phyloP scores from a whole-genome alignment of 1,140 invertebrate genomes.

The Chrysoperla carnea region DNA sequence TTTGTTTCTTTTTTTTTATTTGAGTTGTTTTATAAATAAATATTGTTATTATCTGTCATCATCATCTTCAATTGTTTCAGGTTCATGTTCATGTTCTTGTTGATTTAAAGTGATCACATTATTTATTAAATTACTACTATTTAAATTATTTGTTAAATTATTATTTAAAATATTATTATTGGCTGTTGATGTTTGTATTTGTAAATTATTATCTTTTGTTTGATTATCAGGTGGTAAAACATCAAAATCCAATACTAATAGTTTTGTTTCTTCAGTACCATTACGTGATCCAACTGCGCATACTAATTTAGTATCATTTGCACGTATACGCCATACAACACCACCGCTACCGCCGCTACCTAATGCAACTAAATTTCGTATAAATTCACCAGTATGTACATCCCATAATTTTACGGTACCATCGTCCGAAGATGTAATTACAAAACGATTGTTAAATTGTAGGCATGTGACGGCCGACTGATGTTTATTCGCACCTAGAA shows the following conservation, averaged over 20 bases:
- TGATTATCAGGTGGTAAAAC: slow-evolving; percentile 20
- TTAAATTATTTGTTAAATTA: no score
- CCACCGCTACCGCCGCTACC: slow-evolving; percentile 93
- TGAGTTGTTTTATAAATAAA: no score
- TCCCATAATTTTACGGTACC: slow-evolving; percentile 99
- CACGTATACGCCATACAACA: slow-evolving; percentile 94
- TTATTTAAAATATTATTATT: no score
- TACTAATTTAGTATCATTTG: slow-evolving; percentile 91
- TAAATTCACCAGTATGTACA: slow-evolving; percentile 85
- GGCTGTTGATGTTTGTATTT: no score
- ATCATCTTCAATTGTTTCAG: no score
- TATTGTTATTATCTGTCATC: no score
- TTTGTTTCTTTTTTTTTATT: no score
- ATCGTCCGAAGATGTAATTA: slow-evolving; percentile 98
- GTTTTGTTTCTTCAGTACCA: slow-evolving; percentile 96
- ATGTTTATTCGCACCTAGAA: slow-evolving; percentile 81
- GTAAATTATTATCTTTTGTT: no score
- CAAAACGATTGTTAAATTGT: slow-evolving; percentile 94
- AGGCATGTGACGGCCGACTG: slow-evolving; percentile 96
- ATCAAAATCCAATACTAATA: slow-evolving; percentile 94
- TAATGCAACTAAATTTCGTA: slow-evolving; percentile 85
- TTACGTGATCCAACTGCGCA: slow-evolving; percentile 97
- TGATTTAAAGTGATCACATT: no score
- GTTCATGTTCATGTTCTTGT: no score
- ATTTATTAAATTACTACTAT: no score